Evolutionary conservation across 53 echinoderm and acorn worm genomes (phyloP), one percentile per base, ranked within the genome.

Genomic region (Paracentrotus lividus): DNA sequence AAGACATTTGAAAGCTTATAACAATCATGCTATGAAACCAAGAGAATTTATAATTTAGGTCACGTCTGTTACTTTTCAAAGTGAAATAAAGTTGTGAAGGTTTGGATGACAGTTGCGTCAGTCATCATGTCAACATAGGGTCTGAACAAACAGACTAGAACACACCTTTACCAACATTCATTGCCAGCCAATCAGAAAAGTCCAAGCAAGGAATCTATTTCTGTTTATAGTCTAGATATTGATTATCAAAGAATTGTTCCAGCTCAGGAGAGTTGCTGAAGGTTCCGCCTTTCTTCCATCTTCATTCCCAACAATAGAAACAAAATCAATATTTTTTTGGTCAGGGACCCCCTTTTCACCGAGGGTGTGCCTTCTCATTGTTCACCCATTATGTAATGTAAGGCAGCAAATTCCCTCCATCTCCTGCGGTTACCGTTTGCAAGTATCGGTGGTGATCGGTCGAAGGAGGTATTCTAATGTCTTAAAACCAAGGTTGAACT

Each of bases 271-370:
- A 72, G 38, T 40, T 72, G 72, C n/a, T 72, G 81, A 49, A 49
- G 49, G 49, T 81, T 47, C 81, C 47, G 47, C 81, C 81, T 81
- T 81, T 81, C 81, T 81, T 81, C 47, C 44, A 81, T 26, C 78
- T 47, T 47, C 47, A 15, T 47, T 44, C 14, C 27, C 49, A 26
- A 47, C 81, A 81, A 81, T 12, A 81, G 72, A 81, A 81, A 2
- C n/a, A 47, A 81, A 81, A 81, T 81, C 81, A 81, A 81, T 81
- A 81, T 12, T 45, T 81, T n/a, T 81, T 47, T 81, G 81, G 81
- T 81, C 44, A 78, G 9, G n/a, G n/a, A n/a, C n/a, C n/a, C 49
- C 18, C 26, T 13, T 10, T 81, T 34, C 81, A 47, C 47, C 47
- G 2, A 47, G 81, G 81, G 49, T 81, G 81, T 45, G 47, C 81